Evolutionary conservation across 92 coral and sea anemone genomes (phyloP).

Genomic region (Blastomussa wellsi): DNA sequence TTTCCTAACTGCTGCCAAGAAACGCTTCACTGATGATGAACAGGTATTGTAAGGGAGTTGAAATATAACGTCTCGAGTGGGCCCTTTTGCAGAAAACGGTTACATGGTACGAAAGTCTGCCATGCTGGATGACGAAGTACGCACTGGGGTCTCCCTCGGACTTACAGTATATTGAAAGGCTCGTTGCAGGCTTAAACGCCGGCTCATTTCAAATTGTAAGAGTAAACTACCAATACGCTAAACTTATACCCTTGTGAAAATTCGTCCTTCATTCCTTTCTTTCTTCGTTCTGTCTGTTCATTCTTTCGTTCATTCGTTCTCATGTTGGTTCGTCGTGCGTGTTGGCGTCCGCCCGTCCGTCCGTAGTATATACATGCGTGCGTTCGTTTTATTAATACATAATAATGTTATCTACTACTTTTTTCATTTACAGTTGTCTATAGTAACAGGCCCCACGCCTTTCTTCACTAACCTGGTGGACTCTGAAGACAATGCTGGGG

Average conservation of each 20-base stretch:
- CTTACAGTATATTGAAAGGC: too few species aligned
- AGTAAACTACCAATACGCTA: too few species aligned
- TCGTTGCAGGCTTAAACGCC: too few species aligned
- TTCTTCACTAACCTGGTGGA: conserved; percentile 97
- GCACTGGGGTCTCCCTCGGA: too few species aligned
- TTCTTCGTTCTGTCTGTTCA: not conserved
- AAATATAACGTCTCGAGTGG: not conserved
- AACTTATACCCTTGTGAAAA: too few species aligned
- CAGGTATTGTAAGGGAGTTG: conserved; percentile 53
- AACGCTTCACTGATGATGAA: conserved; percentile 81
- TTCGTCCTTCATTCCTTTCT: too few species aligned
- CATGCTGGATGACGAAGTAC: too few species aligned
- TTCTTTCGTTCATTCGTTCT: not conserved
- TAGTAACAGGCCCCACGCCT: conserved; percentile 72
- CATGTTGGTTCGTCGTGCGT: not conserved
- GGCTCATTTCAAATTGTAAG: not conserved
- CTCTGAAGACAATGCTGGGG: conserved; percentile 77
- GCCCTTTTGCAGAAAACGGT: too few species aligned
- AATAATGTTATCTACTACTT: not conserved
- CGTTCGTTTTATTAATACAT: not conserved
- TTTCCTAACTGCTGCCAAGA: conserved; percentile 89
- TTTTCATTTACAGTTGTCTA: conserved; percentile 57
- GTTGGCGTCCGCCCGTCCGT: not conserved
- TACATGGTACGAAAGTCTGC: too few species aligned
- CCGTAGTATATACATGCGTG: not conserved